Evolutionary conservation across 1,140 invertebrate species (phyloP).

Genomic region (Riptortus pedestris): DNA sequence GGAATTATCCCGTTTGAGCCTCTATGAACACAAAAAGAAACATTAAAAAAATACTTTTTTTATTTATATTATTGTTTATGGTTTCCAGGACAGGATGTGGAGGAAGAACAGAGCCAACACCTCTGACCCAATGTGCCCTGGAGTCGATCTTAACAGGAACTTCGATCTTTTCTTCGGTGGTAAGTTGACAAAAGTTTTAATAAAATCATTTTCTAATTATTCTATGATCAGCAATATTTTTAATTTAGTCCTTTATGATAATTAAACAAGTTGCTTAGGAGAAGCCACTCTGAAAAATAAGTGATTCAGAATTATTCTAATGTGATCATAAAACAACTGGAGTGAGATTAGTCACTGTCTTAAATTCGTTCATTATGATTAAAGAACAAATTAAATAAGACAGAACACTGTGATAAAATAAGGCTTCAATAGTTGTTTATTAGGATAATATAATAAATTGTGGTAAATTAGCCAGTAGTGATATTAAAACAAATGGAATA

Average conservation of each 20-base stretch:
- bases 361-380: too few species aligned
- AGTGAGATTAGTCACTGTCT: too few species aligned
- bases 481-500: too few species aligned
- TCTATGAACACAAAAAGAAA: neutral
- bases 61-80: neutral
- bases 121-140: conserved; percentile 39
- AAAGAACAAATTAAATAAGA: too few species aligned
- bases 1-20: neutral
- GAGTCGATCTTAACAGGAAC: conserved; percentile 65
- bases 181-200: conserved; percentile 31
- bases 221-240: neutral
- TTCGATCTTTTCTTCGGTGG: conserved; percentile 58
- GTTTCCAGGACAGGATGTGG: conserved; percentile 57
- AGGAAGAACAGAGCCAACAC: conserved; percentile 59
- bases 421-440: too few species aligned
- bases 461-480: too few species aligned
- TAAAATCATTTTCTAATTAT: neutral
- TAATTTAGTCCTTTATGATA: neutral
- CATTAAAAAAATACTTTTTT: too few species aligned
- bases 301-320: too few species aligned
- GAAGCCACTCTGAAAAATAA: too few species aligned
- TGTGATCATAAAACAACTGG: too few species aligned
- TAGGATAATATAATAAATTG: too few species aligned
- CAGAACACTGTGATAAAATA: too few species aligned
- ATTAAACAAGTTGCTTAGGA: neutral